Evolutionary conservation across 2,797 vertebrate species (phyloP), one percentile per base, ranked within the genome.

Genomic region (Rhinophrynus dorsalis): DNA sequence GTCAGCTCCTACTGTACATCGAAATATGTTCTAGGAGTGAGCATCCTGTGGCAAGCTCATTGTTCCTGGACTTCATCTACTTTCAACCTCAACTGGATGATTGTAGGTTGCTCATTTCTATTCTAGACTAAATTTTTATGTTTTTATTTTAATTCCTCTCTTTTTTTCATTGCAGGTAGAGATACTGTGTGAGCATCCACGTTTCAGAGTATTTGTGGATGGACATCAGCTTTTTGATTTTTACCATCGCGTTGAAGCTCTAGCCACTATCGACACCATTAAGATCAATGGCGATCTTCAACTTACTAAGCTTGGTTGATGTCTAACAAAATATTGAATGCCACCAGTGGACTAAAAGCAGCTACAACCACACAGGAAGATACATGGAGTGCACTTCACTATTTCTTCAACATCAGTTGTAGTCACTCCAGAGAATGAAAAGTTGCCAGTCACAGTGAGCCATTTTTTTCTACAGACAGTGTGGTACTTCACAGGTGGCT

Each of bases 171-270:
- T 81, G 15, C 85, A 99, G 97, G 91, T 99, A 73, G 97, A 99
- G 89, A 96, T 99, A 81, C 96, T 97, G 82, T 99, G 97, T 3
- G 97, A 99, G 82, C 96, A 99, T 86, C 95, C 96, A 70, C 89
- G 97, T 38, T 99, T 99, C 90, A 94, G 96, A 83, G 92, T 99
- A 90, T 97, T 98, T 82, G 94, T 99, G 85, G 97, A 99, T 24
- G 95, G 97, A 92, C 96, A 99, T 81, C 95, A 95, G 86, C 95
- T 99, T 77, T 99, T 99, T 93, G 97, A 99, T 93, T 99, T 98
- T 94, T 98, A 96, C 85, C 97, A 99, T 82, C 96, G 96, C 86
- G 89, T 99, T 70, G 93, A 94, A 88, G 93, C 93, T n/a, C 91
- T 99, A 82, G 75, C 92, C 52, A 89, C 95, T 17, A 98, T 99